phyloP scores from a whole-genome alignment of 2,888 invertebrate genomes.

The Enchytraeus crypticus region DNA sequence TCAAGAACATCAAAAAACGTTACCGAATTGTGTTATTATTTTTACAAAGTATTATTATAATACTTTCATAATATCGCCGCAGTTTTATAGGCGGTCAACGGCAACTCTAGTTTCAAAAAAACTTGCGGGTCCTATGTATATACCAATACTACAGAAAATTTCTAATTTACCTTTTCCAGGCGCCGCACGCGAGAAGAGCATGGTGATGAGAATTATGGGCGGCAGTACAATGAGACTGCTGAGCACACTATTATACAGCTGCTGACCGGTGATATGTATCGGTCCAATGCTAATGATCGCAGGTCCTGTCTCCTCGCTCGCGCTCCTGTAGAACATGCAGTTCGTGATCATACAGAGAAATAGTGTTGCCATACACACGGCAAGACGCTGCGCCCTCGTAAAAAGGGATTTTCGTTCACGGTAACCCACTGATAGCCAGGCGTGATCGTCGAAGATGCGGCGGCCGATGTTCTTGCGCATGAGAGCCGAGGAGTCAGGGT shows the following conservation, averaged over 20 bases:
- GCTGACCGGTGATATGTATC: constrained; percentile 20
- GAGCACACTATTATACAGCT: constrained; percentile 30
- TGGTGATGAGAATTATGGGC: constrained; percentile 25
- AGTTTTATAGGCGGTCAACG: no score
- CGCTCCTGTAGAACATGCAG: constrained; percentile 27
- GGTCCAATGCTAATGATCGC: constrained; percentile 17
- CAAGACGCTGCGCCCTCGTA: constrained; percentile 39
- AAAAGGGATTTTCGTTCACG: constrained; percentile 43
- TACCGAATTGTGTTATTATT: no score
- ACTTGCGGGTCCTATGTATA: no score
- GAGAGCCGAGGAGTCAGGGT: not conserved
- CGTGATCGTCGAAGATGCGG: constrained; percentile 41
- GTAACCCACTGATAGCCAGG: constrained; percentile 51
- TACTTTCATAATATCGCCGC: no score
- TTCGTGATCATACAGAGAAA: constrained; percentile 34
- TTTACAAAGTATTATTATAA: no score
- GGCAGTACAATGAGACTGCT: constrained; percentile 31
- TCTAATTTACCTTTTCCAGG: no score
- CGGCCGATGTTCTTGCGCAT: constrained; percentile 11
- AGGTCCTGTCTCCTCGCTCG: not conserved
- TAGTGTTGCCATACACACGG: constrained; percentile 31
- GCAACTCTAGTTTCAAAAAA: no score
- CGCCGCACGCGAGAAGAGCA: constrained; percentile 27
- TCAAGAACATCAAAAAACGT: no score
- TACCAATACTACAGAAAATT: no score